Base-by-base conservation (phyloP, 1,140 invertebrate species). In the Thrips palmi region DNA sequence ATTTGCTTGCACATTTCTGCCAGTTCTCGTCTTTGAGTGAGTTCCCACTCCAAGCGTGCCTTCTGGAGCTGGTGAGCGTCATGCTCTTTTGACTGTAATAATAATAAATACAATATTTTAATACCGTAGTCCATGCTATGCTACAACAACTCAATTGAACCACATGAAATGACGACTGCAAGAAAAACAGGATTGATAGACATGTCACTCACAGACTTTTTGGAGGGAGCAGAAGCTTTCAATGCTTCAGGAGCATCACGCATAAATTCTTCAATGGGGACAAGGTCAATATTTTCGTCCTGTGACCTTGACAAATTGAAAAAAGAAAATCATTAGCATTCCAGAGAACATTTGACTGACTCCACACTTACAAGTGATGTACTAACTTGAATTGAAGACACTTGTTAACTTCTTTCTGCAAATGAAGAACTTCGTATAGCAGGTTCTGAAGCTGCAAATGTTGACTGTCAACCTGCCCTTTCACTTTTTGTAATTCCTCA, bases 401-500 rank as follows among this genome's bases (percentile, higher is more conserved):
- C 53, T 91, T 91, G 2, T 78, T 73, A 10, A 92, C 86, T 69
- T 96, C 89, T 49, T 87, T 87, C 44, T 88, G 77, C 2, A 96
- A 63, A 64, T 96, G 87, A 53, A 85, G 77, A 8, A 83, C 76
- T 68, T 96, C 92, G 59, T 96, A 96, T 1, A 93, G 56, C n/a
- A 96, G 63, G 62, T 96, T 96, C 57, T 96, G 88, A 37, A 92
- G 65, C 47, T 87, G 79, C 15, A 97, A 59, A 62, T 93, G 83
- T 47, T 77, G 78, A 40, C 77, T 77, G 49, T 96, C 91, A 0
- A 92, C 85, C 47, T 76, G 76, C 47, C 77, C 75, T 56, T 92
- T 91, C 38, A 79, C 78, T 55, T 74, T 63, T 33, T 70, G 67
- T 2, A 82, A 62, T 14, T 71, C 68, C 60, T 94, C 87, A 39